Evolutionary conservation across 2,797 vertebrate genomes (phyloP), one percentile per base, ranked within the genome.

Genomic region (Myotis daubentonii): DNA sequence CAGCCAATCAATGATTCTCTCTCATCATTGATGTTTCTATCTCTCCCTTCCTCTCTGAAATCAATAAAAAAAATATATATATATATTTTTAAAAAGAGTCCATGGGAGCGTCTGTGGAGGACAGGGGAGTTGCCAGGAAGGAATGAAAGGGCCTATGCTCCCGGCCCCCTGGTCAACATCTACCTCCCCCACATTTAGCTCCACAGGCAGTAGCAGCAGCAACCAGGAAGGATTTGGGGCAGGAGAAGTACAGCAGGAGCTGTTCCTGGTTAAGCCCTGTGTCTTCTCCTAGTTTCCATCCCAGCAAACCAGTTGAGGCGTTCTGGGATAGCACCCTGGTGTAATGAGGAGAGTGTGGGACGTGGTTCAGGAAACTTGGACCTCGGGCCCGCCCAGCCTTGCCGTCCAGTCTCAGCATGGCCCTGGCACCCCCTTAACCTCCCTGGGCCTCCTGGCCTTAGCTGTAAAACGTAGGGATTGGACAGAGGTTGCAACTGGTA

Each of bases 401-500:
- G 30, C 51, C 41, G 28, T 79, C 47, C 66, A 47, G 2, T 68
- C 47, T 60, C 19, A 68, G 33, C 12, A 5, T 30, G 47, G 57
- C 76, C 36, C 4, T 89, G 38, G 49, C 28, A n/a, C 33, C 20
- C 15, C 44, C 68, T 74, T 68, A 76, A 87, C 30, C 25, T 93
- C 11, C 30, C 28, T 66, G 68, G 25, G 16, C 8, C 33, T 92
- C 62, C 1, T 36, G 30, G 79, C 33, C 28, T 36, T 47, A 2
- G 8, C 13, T 53, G 15, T 81, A 87, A 84, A 41, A 33, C 13
- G 49, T 22, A 85, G 44, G 19, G 62, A 75, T 84, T 87, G 70
- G 66, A 96, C 74, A 91, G 85, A 65, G 55, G 17, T 87, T 95
- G 53, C 41, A 78, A 47, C 49, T 57, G 28, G 60, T 92, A 51